Base-by-base conservation (phyloP, 2,113 vertebrate species). In the Tamias sibiricus region DNA sequence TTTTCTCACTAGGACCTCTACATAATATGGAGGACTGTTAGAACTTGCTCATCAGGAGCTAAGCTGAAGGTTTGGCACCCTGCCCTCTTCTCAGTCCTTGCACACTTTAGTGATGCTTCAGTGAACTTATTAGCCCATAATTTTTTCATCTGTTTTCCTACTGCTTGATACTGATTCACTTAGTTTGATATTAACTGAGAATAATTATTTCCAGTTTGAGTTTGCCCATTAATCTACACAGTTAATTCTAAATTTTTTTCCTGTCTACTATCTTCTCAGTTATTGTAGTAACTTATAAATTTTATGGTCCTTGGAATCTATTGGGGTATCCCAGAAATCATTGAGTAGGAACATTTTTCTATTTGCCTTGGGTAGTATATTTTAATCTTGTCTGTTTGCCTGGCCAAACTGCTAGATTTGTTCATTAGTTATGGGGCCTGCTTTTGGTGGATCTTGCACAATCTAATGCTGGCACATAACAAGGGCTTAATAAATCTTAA, bases 381-480 rank as follows among this genome's bases (percentile, higher is more conserved):
- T 91, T 69, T 76, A 80, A 76, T 92, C 24, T 59, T 40, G 77
- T 76, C 22, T 68, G 20, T 89, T 91, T 95, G 74, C 76, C 62
- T 87, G 86, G 32, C 22, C 68, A 28, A 40, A 54, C 54, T 22
- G 52, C 66, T 92, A 76, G 26, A 59, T 95, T 83, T 92, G 17
- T 77, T 95, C 69, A 62, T 64, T 80, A 69, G 47, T 40, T 74
- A 76, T 87, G 64, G 87, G 57, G 13, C 71, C 93, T 80, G 32
- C 49, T 94, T 71, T 94, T 94, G 88, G 69, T 95, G 37, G 26
- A 20, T 69, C 44, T 93, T 86, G 69, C 6, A 69, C 24, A 92
- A 52, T 49, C 90, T 90, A 94, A 84, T 90, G 28, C 37, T 93
- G n/a, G 35, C 68, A 91, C 59, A 76, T 94, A 84, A 84, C 85